Evolutionary conservation across 1,140 invertebrate genomes (phyloP), one percentile per base, ranked within the genome.

Genomic region (Hycleus cichorii): DNA sequence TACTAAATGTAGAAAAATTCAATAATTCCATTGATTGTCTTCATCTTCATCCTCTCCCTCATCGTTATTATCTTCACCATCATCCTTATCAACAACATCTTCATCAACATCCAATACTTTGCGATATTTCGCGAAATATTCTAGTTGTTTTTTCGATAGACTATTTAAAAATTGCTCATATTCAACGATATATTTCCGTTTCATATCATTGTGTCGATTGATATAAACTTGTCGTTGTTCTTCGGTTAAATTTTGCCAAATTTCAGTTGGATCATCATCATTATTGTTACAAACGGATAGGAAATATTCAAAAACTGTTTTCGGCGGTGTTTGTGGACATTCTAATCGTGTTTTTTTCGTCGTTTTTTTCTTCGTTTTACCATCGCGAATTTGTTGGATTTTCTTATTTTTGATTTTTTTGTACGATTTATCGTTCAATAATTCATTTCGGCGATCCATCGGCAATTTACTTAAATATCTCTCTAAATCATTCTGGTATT

Each of bases 401-500:
- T 32, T 32, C 32, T 32, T 32, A 32, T 32, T 32, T 32, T 32
- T 32, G 4, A 32, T 5, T 32, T 32, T 32, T 7, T 32, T 32
- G 7, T 32, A 32, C 4, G 32, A 32, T 32, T 32, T 32, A 32
- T 32, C 32, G 32, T 32, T 32, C 32, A 32, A 32, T 58, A 78
- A 64, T 42, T 61, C 58, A 27, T 64, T 73, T 75, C 76, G 77
- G 25, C 64, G 57, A 7, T 32, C 32, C 4, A 32, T 32, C 6
- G 77, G 72, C 10, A 80, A 63, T 18, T 71, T 70, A 43, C 76
- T 73, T 27, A 80, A 60, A 59, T 79, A 80, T 4, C 69, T 58
- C 4, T 74, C 72, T 66, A 73, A 78, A 50, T 78, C 74, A 59
- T 72, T 52, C 60, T 76, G 75, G 59, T 77, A 77, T 50, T 74